Conservation (phyloP, 2,888 invertebrate genomes). For the Rotaria socialis region DNA sequence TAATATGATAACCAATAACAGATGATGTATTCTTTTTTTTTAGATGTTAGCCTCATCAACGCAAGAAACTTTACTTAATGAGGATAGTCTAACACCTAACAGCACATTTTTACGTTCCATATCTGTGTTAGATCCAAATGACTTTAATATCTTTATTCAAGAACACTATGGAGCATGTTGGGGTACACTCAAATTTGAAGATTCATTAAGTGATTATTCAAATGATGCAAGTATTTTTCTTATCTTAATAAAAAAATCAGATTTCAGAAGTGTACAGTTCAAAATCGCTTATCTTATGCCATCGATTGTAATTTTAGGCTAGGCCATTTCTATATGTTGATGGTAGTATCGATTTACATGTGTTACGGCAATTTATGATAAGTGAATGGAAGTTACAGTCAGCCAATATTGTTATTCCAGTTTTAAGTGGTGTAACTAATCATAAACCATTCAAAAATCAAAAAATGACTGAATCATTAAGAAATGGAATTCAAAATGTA, state of each 20-base stretch:
- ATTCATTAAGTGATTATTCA: slow-evolving; percentile 18
- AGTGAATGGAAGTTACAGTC: not conserved
- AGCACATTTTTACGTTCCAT: not conserved
- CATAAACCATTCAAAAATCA: not conserved
- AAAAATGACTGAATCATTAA: not conserved
- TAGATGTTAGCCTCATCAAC: not conserved
- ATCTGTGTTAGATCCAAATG: not conserved
- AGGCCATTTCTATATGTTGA: not conserved
- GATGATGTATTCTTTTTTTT: not conserved
- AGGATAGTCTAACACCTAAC: not conserved
- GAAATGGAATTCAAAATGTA: slow-evolving; percentile 8
- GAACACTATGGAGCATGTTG: not conserved
- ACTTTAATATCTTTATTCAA: not conserved
- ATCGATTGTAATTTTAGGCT: not conserved
- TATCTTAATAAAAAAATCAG: not conserved
- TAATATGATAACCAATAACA: not conserved
- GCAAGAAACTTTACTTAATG: not conserved
- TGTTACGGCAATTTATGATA: slow-evolving; percentile 34
- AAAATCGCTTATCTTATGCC: not conserved
- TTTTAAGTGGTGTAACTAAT: not conserved
- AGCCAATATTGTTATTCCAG: not conserved
- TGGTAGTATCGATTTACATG: slow-evolving; percentile 18
- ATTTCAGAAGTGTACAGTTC: not conserved
- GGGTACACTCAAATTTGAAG: slow-evolving; percentile 32
- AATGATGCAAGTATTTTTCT: not conserved